Conservation (phyloP, 1,140 invertebrate genomes). For the Hylaeus volcanicus region DNA sequence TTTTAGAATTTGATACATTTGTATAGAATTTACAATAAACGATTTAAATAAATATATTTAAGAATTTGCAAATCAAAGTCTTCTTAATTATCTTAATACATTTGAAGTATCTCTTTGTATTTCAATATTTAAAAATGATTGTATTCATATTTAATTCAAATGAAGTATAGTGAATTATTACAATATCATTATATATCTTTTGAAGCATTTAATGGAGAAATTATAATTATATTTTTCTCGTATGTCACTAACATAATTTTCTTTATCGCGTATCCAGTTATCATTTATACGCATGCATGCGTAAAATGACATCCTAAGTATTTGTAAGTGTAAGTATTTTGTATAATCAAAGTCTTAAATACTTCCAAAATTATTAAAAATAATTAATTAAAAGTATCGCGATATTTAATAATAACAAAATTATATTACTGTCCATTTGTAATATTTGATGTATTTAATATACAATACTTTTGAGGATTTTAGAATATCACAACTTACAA, state of each 20-base stretch:
- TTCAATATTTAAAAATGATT: constrained; percentile 17
- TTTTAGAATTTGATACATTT: constrained; percentile 8
- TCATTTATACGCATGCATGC: background rate
- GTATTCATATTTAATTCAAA: constrained; percentile 20
- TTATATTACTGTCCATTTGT: background rate
- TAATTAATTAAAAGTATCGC: background rate
- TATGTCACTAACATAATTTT: constrained; percentile 1
- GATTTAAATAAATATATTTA: constrained; percentile 30
- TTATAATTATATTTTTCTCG: constrained; percentile 8
- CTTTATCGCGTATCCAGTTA: constrained; percentile 4
- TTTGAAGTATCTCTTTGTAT: constrained; percentile 24
- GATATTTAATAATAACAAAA: background rate
- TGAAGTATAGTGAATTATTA: background rate
- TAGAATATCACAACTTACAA: background rate
- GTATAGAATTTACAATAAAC: constrained; percentile 13
- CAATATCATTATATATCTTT: constrained; percentile 4
- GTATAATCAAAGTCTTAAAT: constrained; percentile 23
- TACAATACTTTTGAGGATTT: background rate
- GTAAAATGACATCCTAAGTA: constrained; percentile 4
- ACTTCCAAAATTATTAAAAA: background rate
- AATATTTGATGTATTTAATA: background rate
- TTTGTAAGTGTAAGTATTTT: constrained; percentile 15
- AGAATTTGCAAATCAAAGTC: constrained; percentile 4
- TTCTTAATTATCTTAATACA: constrained; percentile 26
- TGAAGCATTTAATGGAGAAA: constrained; percentile 2